These are phyloP conservation scores for Dendronephthya gigantea DNA, from an alignment of 64 coral and sea anemone genomes.

Conservation along the genomic window DNA sequence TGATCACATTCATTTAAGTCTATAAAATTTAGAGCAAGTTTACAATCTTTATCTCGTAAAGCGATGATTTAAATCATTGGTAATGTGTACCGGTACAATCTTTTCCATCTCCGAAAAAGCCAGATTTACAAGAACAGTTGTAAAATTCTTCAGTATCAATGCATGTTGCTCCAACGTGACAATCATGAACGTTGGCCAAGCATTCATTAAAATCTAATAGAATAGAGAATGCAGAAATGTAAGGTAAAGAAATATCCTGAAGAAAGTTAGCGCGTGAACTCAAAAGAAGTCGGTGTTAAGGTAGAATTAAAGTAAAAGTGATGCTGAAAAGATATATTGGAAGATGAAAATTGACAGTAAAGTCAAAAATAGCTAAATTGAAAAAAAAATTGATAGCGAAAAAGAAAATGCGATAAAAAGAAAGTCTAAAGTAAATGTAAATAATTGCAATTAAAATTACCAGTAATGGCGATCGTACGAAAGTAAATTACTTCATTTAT, in stretches of 20 bases:
- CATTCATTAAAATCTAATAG: background rate
- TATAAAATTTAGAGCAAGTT: background rate
- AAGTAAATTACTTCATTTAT: too few species aligned
- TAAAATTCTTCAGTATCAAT: background rate
- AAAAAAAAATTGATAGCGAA: background rate
- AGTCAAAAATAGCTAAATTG: background rate
- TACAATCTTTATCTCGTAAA: too few species aligned
- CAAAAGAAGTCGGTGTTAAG: too few species aligned
- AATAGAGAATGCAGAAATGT: background rate
- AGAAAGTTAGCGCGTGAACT: background rate
- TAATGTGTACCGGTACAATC: background rate
- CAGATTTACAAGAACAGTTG: background rate
- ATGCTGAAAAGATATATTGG: too few species aligned
- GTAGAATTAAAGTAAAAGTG: too few species aligned
- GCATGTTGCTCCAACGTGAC: background rate
- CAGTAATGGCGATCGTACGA: too few species aligned
- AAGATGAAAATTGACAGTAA: too few species aligned
- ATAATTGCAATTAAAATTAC: too few species aligned
- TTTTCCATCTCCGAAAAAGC: background rate
- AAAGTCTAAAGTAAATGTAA: too few species aligned
- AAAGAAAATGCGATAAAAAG: background rate
- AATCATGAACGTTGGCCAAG: background rate
- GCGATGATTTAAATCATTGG: background rate
- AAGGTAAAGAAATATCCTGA: background rate
- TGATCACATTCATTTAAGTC: background rate